phyloP scores from a whole-genome alignment of 2,797 vertebrate genomes.

The Pitangus sulphuratus region DNA sequence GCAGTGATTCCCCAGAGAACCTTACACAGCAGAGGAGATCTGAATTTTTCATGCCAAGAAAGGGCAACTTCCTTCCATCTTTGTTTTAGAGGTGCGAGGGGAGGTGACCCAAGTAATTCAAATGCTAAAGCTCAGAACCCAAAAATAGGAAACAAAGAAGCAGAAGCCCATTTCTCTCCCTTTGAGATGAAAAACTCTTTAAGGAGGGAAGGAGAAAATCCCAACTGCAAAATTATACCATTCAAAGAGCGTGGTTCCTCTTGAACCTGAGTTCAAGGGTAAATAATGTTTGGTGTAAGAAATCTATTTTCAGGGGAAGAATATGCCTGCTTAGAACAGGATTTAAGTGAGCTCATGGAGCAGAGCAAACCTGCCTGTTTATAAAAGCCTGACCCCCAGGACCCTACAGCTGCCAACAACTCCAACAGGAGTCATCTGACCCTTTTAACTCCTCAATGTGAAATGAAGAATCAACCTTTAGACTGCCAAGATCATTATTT shows the following conservation, averaged over 20 bases:
- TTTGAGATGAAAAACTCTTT: neutral
- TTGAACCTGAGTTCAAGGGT: neutral
- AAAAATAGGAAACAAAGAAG: neutral
- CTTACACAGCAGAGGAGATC: neutral
- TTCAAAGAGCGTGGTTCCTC: neutral
- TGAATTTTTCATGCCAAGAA: neutral
- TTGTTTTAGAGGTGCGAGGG: neutral
- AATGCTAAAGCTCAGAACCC: neutral
- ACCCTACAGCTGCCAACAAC: neutral
- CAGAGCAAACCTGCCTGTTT: neutral
- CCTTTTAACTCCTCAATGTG: neutral
- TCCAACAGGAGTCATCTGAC: neutral
- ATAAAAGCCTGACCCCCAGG: neutral
- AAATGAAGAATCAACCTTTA: neutral
- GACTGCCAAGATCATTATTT: neutral
- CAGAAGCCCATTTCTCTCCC: neutral
- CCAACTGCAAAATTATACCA: neutral
- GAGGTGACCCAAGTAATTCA: neutral
- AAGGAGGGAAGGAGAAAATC: neutral
- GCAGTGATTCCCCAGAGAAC: neutral
- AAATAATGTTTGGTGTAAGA: neutral
- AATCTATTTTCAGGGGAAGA: neutral
- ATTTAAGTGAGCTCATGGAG: neutral
- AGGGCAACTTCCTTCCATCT: neutral
- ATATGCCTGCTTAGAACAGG: neutral